These are phyloP conservation scores for Seladonia tumulorum DNA, from an alignment of 2,888 invertebrate genomes.

Conservation along the genomic window DNA sequence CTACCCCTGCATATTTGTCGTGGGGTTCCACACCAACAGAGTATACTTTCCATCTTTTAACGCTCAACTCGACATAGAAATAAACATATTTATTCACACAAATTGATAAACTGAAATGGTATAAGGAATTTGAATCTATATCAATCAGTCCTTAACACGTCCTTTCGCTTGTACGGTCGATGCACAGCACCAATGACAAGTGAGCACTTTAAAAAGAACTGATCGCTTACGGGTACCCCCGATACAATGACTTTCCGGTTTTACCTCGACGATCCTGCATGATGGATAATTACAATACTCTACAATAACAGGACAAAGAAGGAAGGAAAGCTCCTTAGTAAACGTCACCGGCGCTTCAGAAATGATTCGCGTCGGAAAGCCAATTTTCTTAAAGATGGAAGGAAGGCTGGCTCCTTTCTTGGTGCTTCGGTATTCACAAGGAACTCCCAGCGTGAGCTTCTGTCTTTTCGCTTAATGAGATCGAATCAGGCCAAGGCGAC, in stretches of 20 bases:
- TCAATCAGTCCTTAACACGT: too few species aligned
- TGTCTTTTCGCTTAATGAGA: slow-evolving; percentile 57
- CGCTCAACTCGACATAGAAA: too few species aligned
- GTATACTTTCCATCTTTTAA: too few species aligned
- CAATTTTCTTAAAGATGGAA: slow-evolving; percentile 19
- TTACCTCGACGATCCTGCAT: background rate
- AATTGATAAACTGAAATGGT: too few species aligned
- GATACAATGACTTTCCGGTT: background rate
- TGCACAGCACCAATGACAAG: too few species aligned
- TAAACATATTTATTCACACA: too few species aligned
- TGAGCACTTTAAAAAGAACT: too few species aligned
- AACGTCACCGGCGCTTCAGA: background rate
- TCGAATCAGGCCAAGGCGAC: slow-evolving; percentile 54
- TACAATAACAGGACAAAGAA: background rate
- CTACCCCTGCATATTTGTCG: too few species aligned
- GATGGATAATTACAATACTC: background rate
- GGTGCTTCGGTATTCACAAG: slow-evolving; percentile 52
- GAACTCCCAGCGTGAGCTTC: slow-evolving; percentile 42
- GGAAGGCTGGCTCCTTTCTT: background rate
- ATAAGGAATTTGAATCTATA: too few species aligned
- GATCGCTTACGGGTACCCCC: too few species aligned
- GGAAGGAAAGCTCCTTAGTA: background rate
- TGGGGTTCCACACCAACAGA: too few species aligned
- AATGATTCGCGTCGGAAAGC: slow-evolving; percentile 26
- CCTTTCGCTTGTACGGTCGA: too few species aligned